phyloP scores from a whole-genome alignment of 2,888 invertebrate species.

The Hypomecis atomaria region DNA sequence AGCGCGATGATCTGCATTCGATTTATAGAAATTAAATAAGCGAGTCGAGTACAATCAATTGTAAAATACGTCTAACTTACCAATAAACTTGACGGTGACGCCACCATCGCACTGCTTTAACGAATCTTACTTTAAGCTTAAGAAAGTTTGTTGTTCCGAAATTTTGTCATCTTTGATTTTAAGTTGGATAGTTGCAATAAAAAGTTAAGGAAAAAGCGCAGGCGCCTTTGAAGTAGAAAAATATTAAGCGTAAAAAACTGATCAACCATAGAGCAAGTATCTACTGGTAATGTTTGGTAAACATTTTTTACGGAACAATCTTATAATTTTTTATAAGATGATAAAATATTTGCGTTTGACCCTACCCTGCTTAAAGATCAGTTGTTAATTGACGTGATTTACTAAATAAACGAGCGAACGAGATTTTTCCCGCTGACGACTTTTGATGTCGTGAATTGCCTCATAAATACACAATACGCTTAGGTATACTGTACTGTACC shows the following conservation, averaged over 20 bases:
- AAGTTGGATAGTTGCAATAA: constrained; percentile 19
- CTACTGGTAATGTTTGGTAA: constrained; percentile 21
- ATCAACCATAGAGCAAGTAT: constrained; percentile 11
- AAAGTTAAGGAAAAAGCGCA: constrained; percentile 32
- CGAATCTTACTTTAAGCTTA: not conserved
- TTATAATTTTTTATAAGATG: not conserved
- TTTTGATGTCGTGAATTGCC: too few species aligned
- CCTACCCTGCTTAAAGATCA: too few species aligned
- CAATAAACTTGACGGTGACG: not conserved
- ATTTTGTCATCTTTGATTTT: not conserved
- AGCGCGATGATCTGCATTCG: constrained; percentile 61
- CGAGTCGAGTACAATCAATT: constrained; percentile 35
- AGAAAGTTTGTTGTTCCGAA: not conserved
- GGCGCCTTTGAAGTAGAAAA: constrained; percentile 43
- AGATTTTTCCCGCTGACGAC: too few species aligned
- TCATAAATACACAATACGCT: too few species aligned
- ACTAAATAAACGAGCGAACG: too few species aligned
- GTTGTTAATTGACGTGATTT: too few species aligned
- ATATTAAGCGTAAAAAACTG: constrained; percentile 21
- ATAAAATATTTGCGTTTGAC: too few species aligned
- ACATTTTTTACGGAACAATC: constrained; percentile 5
- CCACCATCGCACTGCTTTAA: not conserved
- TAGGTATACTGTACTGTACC: too few species aligned
- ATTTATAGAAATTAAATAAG: constrained; percentile 60
- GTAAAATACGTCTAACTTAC: not conserved